phyloP scores from a whole-genome alignment of 2,888 invertebrate species.

The Altica lythri region DNA sequence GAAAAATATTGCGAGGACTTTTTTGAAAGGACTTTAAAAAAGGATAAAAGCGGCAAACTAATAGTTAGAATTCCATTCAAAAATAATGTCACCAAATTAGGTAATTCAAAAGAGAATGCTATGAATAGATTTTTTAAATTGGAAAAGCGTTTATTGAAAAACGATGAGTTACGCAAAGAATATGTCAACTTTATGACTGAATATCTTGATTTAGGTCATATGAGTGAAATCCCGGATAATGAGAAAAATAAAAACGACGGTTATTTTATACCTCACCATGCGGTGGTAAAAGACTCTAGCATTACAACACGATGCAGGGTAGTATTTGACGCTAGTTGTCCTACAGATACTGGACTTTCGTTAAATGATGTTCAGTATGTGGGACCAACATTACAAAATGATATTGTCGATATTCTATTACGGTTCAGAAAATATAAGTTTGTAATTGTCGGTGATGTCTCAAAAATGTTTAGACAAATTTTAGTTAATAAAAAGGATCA shows the following conservation, averaged over 20 bases:
- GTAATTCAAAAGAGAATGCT: slow-evolving; percentile 30
- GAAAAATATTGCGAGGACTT: slow-evolving; percentile 29
- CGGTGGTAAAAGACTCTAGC: slow-evolving; percentile 14
- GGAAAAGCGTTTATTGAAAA: slow-evolving; percentile 27
- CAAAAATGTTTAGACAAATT: slow-evolving; percentile 32
- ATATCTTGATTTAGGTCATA: slow-evolving; percentile 28
- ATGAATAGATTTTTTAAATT: slow-evolving; percentile 29
- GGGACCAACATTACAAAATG: slow-evolving; percentile 28
- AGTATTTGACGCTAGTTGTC: slow-evolving; percentile 28
- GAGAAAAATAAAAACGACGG: background rate
- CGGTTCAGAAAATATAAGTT: slow-evolving; percentile 6
- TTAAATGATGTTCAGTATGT: slow-evolving; percentile 24
- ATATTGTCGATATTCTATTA: slow-evolving; percentile 1
- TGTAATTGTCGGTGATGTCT: slow-evolving; percentile 33
- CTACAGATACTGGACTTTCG: slow-evolving; percentile 16
- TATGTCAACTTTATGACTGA: slow-evolving; percentile 31
- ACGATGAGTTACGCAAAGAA: slow-evolving; percentile 16
- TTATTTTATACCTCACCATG: slow-evolving; percentile 27
- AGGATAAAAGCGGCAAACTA: slow-evolving; percentile 21
- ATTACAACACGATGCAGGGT: slow-evolving; percentile 24
- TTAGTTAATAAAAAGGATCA: slow-evolving; percentile 12
- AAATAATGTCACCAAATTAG: slow-evolving; percentile 23
- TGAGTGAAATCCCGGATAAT: slow-evolving; percentile 14
- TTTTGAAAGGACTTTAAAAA: slow-evolving; percentile 19
- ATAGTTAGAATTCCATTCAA: slow-evolving; percentile 28